A percentile compares a stretch with the other conserved stretches of the same genome.
Evolutionary conservation across 2,797 vertebrate genomes (phyloP).

Genomic region (Notamacropus eugenii): DNA sequence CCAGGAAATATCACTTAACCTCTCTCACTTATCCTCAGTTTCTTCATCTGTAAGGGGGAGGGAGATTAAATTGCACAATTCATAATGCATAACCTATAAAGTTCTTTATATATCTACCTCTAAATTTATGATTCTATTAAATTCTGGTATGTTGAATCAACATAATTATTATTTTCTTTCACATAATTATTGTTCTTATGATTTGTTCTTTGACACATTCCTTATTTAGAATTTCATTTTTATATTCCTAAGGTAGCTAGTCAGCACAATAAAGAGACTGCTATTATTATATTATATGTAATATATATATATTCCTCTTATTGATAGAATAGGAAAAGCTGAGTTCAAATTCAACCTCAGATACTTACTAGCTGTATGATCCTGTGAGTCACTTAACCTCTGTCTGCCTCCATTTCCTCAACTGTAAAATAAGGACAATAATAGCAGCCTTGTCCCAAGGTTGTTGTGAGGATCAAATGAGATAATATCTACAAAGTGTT

Average conservation of each 20-base stretch:
- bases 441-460: not conserved
- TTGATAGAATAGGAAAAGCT: not conserved
- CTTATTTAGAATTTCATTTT: not conserved
- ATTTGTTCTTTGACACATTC: not conserved
- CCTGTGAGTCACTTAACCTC: not conserved
- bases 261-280: not conserved
- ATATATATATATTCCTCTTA: too few species aligned
- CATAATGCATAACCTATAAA: not conserved
- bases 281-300: too few species aligned
- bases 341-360: not conserved
- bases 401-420: not conserved
- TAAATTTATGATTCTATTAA: not conserved
- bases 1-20: not conserved
- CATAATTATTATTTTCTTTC: not conserved
- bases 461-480: not conserved
- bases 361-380: not conserved
- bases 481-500: not conserved
- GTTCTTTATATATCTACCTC: not conserved
- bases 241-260: not conserved
- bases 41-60: not conserved
- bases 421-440: not conserved
- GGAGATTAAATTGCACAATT: not conserved
- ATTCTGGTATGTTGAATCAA: not conserved
- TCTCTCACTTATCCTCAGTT: not conserved
- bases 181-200: not conserved